phyloP scores from a whole-genome alignment of 2,113 vertebrate genomes.

The Chloebia gouldiae region DNA sequence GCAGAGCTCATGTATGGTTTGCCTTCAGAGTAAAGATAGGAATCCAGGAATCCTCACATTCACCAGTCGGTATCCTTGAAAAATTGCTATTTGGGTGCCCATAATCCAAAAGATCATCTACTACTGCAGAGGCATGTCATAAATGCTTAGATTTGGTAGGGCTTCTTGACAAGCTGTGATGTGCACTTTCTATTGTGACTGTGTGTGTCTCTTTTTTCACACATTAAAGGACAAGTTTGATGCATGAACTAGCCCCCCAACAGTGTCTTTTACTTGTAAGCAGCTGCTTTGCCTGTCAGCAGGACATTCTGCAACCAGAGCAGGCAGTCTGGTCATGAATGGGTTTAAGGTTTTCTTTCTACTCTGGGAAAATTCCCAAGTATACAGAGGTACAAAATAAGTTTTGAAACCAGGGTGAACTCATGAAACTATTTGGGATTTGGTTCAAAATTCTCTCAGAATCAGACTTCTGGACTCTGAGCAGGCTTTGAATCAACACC shows the following conservation, averaged over 20 bases:
- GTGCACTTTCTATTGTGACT: not conserved
- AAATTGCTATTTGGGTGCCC: not conserved
- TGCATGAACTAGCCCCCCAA: not conserved
- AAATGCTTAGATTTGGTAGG: not conserved
- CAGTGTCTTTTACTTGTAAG: not conserved
- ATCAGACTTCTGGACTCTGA: not conserved
- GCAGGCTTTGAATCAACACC: not conserved
- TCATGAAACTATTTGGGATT: not conserved
- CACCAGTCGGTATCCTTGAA: not conserved
- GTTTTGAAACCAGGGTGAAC: not conserved
- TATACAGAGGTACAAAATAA: not conserved
- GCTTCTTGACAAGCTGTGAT: not conserved
- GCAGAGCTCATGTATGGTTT: not conserved
- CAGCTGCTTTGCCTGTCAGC: not conserved
- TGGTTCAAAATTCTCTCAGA: not conserved
- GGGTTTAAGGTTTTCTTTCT: not conserved
- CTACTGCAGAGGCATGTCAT: not conserved
- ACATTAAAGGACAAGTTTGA: not conserved
- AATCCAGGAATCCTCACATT: not conserved
- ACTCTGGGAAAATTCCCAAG: not conserved
- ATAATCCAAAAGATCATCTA: not conserved
- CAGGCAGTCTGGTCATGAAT: not conserved
- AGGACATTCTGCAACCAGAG: not conserved
- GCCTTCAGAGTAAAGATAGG: not conserved
- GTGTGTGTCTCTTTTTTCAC: not conserved